Conservation (phyloP, 2,888 invertebrate species). For the Ormyrus rosae region DNA sequence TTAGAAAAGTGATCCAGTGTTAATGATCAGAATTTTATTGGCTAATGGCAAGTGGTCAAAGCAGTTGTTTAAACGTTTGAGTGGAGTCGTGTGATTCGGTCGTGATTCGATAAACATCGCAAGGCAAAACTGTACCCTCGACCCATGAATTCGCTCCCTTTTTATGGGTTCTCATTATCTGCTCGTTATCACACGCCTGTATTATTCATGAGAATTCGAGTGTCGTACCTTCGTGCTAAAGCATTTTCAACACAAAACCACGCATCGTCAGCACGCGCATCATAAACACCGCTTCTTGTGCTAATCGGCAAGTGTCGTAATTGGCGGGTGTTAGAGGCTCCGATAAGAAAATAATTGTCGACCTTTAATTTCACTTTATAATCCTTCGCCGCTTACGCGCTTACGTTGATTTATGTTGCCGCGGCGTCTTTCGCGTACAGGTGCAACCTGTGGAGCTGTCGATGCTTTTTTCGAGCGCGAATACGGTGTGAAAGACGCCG, state of each 20-base stretch:
- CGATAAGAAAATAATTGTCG: conserved; percentile 51
- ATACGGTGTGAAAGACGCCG: conserved; percentile 29
- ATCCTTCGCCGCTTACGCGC: conserved; percentile 15
- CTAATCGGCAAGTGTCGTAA: conserved; percentile 11
- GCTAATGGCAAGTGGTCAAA: too few species aligned
- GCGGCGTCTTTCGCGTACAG: conserved; percentile 27
- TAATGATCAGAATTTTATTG: too few species aligned
- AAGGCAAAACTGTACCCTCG: conserved; percentile 21
- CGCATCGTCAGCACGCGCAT: background rate
- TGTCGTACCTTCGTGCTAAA: conserved; percentile 13
- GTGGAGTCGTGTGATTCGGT: too few species aligned
- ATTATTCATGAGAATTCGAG: conserved; percentile 48
- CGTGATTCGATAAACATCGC: conserved; percentile 31
- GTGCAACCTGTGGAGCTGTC: conserved; percentile 48
- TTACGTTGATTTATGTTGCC: background rate
- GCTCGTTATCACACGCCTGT: conserved; percentile 50
- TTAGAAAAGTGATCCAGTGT: too few species aligned
- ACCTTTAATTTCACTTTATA: conserved; percentile 48
- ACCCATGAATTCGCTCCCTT: conserved; percentile 49
- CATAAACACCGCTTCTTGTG: conserved; percentile 24
- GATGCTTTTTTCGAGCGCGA: conserved; percentile 4
- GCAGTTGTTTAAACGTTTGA: too few species aligned
- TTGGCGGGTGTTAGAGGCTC: conserved; percentile 17
- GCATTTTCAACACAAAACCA: background rate
- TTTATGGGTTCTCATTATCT: conserved; percentile 52